Percentiles rank a stretch among this genome's conserved stretches.
Conservation (phyloP, 2,888 invertebrate species). For the Apomyelois bistriatella region DNA sequence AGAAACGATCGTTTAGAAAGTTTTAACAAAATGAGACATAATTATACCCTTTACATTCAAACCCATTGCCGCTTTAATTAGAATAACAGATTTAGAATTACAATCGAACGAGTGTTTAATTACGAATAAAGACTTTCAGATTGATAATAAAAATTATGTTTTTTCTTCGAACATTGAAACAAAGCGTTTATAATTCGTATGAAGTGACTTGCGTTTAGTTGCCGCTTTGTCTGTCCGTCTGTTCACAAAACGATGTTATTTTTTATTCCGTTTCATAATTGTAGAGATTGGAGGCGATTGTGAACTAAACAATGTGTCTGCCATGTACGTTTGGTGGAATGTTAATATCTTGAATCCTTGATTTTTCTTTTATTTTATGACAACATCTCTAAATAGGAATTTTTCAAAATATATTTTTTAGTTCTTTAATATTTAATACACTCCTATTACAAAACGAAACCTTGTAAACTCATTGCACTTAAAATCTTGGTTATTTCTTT, state of each 20-base stretch:
- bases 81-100: slow-evolving; percentile 51
- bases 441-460: no score
- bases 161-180: slow-evolving; percentile 65
- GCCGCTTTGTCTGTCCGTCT: slow-evolving; percentile 58
- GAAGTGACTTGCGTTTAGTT: slow-evolving; percentile 73
- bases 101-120: slow-evolving; percentile 56
- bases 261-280: slow-evolving; percentile 53
- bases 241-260: slow-evolving; percentile 61
- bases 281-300: slow-evolving; percentile 56
- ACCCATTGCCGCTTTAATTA: slow-evolving; percentile 55
- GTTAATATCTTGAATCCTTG: slow-evolving; percentile 7
- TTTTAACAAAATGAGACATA: not conserved
- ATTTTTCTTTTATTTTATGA: no score
- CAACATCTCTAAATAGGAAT: no score
- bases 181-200: slow-evolving; percentile 73
- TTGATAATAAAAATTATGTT: slow-evolving; percentile 66
- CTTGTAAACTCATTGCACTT: no score
- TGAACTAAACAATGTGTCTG: slow-evolving; percentile 30
- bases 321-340: slow-evolving; percentile 15
- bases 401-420: no score
- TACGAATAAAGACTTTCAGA: slow-evolving; percentile 49
- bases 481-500: no score
- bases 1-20: slow-evolving; percentile 1
- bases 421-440: no score
- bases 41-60: slow-evolving; percentile 17